These are phyloP conservation scores for Oryzias woworae DNA, from an alignment of 2,113 vertebrate genomes.

Conservation along the genomic window DNA sequence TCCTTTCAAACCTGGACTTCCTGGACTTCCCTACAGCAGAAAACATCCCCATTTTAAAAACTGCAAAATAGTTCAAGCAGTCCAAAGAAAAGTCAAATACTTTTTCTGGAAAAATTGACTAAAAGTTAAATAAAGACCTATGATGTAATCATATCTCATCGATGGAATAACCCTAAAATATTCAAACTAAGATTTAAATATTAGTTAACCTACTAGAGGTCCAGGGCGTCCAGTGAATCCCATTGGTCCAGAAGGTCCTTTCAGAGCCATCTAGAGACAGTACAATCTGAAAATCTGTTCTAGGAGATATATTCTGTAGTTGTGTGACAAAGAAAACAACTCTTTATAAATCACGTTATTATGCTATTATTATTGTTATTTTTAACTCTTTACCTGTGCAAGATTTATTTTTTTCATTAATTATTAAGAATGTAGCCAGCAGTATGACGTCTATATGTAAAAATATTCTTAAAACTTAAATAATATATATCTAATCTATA, in stretches of 20 bases:
- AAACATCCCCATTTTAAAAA: conserved; percentile 14
- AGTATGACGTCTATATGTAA: too few relatives aligned
- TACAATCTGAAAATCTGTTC: conserved; percentile 6
- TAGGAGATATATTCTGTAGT: not conserved
- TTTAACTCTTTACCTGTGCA: too few relatives aligned
- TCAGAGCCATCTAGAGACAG: conserved; percentile 88
- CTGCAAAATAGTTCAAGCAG: rapidly evolving
- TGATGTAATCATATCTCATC: not conserved
- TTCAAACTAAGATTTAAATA: not conserved
- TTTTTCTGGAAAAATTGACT: not conserved
- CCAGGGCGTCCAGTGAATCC: conserved; percentile 95
- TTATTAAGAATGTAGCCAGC: too few relatives aligned
- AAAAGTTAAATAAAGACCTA: rapidly evolving
- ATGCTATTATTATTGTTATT: too few relatives aligned
- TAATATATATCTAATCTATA: too few relatives aligned
- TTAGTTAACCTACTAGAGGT: conserved; percentile 85
- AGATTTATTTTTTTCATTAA: too few relatives aligned
- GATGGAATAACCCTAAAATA: not conserved
- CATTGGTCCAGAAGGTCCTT: conserved; percentile 95
- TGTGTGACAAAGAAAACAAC: not conserved
- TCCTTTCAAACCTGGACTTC: conserved; percentile 88
- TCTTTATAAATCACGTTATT: not conserved
- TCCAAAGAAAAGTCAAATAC: not conserved
- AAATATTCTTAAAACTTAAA: too few relatives aligned
- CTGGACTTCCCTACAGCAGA: conserved; percentile 85